These are phyloP conservation scores for Petrolisthes cinctipes DNA, from an alignment of 2,888 invertebrate genomes.

Conservation along the genomic window DNA sequence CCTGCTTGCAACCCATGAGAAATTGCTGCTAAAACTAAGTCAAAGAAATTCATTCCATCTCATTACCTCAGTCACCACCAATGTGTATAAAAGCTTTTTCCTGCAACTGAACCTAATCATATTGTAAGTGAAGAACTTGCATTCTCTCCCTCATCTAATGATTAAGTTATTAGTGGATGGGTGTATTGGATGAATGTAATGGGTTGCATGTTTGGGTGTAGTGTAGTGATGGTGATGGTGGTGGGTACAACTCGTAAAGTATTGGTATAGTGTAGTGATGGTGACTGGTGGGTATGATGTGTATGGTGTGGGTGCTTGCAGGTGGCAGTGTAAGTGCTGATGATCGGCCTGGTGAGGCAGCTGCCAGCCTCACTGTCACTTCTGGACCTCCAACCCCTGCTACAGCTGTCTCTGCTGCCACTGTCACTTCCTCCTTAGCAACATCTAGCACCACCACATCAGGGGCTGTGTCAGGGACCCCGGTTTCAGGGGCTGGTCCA, in stretches of 20 bases:
- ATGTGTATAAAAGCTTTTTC: no score
- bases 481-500: conserved; percentile 30
- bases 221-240: conserved; percentile 26
- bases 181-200: background rate
- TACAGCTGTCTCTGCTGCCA: conserved; percentile 12
- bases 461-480: background rate
- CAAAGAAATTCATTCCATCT: no score
- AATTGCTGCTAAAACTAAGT: no score
- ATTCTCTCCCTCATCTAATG: no score
- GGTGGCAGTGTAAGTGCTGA: conserved; percentile 58
- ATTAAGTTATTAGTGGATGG: background rate
- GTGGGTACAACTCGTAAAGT: background rate
- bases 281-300: conserved; percentile 42
- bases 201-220: background rate
- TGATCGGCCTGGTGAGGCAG: conserved; percentile 41
- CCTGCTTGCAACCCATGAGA: no score
- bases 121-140: no score
- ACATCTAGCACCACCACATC: conserved; percentile 4
- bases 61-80: no score
- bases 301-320: conserved; percentile 44
- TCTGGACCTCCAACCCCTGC: conserved; percentile 31
- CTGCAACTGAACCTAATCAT: no score
- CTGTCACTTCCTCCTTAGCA: background rate
- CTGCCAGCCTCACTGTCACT: conserved; percentile 27
- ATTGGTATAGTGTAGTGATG: background rate